phyloP scores from a whole-genome alignment of 1,140 invertebrate genomes.

The Drosophila melanica region DNA sequence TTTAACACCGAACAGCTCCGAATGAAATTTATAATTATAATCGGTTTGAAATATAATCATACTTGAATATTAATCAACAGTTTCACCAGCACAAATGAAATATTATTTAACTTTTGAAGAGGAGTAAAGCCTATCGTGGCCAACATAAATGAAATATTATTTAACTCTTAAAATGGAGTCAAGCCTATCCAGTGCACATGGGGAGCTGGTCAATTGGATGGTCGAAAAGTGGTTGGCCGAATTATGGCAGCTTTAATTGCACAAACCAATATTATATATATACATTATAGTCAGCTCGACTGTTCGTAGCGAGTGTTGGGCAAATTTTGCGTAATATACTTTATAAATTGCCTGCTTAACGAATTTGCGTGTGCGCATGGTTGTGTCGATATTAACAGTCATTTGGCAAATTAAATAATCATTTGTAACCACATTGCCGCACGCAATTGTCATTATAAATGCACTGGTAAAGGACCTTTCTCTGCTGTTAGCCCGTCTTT shows the following conservation, averaged over 20 bases:
- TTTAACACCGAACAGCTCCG: neutral
- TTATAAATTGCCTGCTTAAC: constrained; percentile 69
- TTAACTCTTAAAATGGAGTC: neutral
- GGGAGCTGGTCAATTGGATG: constrained; percentile 33
- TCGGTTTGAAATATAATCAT: neutral
- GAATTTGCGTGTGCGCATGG: neutral
- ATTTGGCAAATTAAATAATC: constrained; percentile 75
- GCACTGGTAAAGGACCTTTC: neutral
- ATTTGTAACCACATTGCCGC: constrained; percentile 70
- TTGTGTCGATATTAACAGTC: constrained; percentile 62
- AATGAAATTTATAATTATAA: neutral
- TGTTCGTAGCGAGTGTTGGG: constrained; percentile 21
- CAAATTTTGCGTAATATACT: constrained; percentile 43
- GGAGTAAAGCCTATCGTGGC: neutral
- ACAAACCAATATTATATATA: constrained; percentile 76
- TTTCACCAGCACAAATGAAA: neutral
- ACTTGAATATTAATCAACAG: neutral
- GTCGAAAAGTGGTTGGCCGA: constrained; percentile 49
- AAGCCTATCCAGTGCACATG: constrained; percentile 10
- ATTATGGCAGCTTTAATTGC: constrained; percentile 76
- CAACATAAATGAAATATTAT: constrained; percentile 5
- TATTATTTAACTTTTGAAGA: neutral
- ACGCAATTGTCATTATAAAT: constrained; percentile 74
- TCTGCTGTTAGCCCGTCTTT: neutral
- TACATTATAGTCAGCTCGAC: constrained; percentile 10